Evolutionary conservation across 2,113 vertebrate genomes (phyloP).

Genomic region (Mobula birostris): DNA sequence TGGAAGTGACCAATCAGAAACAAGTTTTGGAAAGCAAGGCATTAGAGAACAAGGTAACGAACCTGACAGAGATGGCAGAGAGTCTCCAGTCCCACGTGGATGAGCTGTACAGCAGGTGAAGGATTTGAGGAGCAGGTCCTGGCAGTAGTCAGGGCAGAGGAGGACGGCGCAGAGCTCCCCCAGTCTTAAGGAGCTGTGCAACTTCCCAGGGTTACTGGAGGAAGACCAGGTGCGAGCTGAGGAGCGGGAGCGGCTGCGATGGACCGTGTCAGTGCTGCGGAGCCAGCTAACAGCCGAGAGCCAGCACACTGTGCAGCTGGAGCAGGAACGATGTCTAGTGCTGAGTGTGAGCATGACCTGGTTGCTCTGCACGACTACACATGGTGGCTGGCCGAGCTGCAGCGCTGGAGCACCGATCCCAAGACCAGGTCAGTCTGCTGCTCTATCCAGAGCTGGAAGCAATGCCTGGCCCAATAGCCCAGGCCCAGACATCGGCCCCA

Average conservation of each 20-base stretch:
- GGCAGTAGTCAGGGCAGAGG: constrained; percentile 57
- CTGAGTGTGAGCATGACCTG: constrained; percentile 66
- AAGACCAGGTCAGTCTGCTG: not conserved
- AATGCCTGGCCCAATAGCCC: no score
- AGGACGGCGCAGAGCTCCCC: constrained; percentile 68
- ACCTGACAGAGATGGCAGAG: constrained; percentile 78
- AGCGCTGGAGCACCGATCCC: constrained; percentile 39
- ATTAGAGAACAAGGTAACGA: constrained; percentile 77
- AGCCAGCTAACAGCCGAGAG: constrained; percentile 70
- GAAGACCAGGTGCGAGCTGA: constrained; percentile 53
- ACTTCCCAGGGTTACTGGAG: constrained; percentile 63
- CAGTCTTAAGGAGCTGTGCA: constrained; percentile 80
- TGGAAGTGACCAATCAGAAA: constrained; percentile 80
- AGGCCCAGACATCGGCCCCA: not conserved
- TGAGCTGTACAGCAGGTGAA: constrained; percentile 80
- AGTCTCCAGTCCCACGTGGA: constrained; percentile 80
- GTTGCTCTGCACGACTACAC: constrained; percentile 50
- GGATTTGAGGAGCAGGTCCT: constrained; percentile 54
- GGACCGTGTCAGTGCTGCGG: constrained; percentile 63
- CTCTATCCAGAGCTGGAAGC: no score
- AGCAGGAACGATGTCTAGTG: constrained; percentile 65
- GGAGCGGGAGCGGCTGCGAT: constrained; percentile 67
- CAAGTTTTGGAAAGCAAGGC: constrained; percentile 71
- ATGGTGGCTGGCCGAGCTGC: constrained; percentile 66
- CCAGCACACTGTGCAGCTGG: constrained; percentile 62